phyloP scores from a whole-genome alignment of 2,797 vertebrate genomes.

The Enteromius fasciolatus region DNA sequence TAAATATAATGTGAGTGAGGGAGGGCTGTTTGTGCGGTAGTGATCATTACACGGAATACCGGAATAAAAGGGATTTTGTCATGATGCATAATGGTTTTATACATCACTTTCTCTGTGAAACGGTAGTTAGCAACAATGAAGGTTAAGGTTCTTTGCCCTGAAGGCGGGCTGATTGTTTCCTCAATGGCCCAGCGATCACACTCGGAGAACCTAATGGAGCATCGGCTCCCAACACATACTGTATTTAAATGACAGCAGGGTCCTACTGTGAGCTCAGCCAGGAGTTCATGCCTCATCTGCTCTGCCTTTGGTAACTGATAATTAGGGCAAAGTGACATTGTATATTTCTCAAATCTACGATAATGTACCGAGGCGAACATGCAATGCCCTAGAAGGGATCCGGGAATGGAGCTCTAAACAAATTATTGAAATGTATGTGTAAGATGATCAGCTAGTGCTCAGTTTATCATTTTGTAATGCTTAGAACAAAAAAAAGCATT shows the following conservation, averaged over 20 bases:
- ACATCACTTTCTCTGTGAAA: conserved; percentile 38
- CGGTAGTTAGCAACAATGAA: conserved; percentile 49
- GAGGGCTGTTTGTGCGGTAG: conserved; percentile 10
- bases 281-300: conserved; percentile 58
- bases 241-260: conserved; percentile 59
- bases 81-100: conserved; percentile 24
- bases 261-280: conserved; percentile 54
- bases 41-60: conserved; percentile 31
- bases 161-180: conserved; percentile 55
- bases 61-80: conserved; percentile 28
- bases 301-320: conserved; percentile 54
- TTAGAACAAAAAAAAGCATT: conserved; percentile 9
- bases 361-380: conserved; percentile 37
- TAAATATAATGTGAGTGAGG: conserved; percentile 22
- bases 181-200: conserved; percentile 54
- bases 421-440: conserved; percentile 21
- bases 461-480: conserved; percentile 14
- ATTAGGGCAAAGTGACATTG: conserved; percentile 57
- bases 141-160: conserved; percentile 46
- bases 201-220: conserved; percentile 54
- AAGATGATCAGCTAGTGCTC: conserved; percentile 3
- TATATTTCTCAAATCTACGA: conserved; percentile 36
- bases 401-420: neutral
- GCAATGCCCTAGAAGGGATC: conserved; percentile 19
- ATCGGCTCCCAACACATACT: conserved; percentile 54